phyloP scores from a whole-genome alignment of 2,888 invertebrate species.

The Folsomia candida region DNA sequence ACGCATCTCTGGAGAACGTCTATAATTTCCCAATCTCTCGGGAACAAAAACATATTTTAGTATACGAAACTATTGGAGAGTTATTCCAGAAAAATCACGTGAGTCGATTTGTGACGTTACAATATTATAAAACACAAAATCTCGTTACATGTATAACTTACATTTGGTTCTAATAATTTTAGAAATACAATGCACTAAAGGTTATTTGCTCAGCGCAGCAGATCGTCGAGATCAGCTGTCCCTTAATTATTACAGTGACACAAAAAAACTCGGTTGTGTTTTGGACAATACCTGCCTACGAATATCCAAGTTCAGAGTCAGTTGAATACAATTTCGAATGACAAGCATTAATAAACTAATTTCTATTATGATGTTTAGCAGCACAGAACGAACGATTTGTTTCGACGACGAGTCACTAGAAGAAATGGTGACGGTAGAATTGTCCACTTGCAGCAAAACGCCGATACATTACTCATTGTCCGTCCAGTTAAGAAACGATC shows the following conservation, averaged over 20 bases:
- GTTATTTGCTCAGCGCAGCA: background rate
- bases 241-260: background rate
- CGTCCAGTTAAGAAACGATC: background rate
- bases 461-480: background rate
- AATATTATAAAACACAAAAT: too few species aligned
- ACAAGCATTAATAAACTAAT: background rate
- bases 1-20: background rate
- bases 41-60: constrained; percentile 5
- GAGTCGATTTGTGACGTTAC: too few species aligned
- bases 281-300: background rate
- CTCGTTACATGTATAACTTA: too few species aligned
- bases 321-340: background rate
- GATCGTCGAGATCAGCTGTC: background rate
- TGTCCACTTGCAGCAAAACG: constrained; percentile 3
- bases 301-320: background rate
- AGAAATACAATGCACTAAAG: background rate
- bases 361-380: background rate
- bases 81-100: too few species aligned
- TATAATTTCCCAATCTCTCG: background rate
- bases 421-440: background rate
- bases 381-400: constrained; percentile 2
- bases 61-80: background rate
- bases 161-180: background rate
- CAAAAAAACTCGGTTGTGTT: constrained; percentile 3
- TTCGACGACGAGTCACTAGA: background rate